phyloP scores from a whole-genome alignment of 2,888 invertebrate species.

The Onchidella celtica region DNA sequence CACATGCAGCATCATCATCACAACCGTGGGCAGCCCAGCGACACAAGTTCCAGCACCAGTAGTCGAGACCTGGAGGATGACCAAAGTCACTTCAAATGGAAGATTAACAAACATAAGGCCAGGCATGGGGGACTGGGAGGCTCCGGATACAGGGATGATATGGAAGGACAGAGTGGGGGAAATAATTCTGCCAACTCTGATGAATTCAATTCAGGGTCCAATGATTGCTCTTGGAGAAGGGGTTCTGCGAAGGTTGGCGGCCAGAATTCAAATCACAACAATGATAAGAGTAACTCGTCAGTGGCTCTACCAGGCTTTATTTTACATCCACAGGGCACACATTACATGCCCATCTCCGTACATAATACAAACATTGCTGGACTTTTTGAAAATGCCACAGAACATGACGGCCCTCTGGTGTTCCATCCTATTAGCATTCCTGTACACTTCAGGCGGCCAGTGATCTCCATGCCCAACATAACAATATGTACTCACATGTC shows the following conservation, averaged over 20 bases:
- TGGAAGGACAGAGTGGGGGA: constrained; percentile 29
- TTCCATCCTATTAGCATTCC: constrained; percentile 78
- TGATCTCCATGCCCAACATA: constrained; percentile 54
- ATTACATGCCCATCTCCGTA: constrained; percentile 89
- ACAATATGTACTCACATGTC: constrained; percentile 45
- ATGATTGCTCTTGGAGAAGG: constrained; percentile 32
- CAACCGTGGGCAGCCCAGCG: constrained; percentile 44
- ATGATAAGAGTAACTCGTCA: constrained; percentile 34
- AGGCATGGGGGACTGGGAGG: neutral
- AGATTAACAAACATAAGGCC: constrained; percentile 36
- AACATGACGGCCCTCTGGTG: constrained; percentile 54
- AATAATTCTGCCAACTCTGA: constrained; percentile 44
- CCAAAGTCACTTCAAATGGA: constrained; percentile 48
- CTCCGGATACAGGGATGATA: constrained; percentile 17
- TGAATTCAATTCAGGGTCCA: constrained; percentile 37
- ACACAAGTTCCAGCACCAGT: constrained; percentile 50
- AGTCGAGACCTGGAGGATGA: constrained; percentile 48
- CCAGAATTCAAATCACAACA: constrained; percentile 25
- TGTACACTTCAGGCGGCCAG: constrained; percentile 73
- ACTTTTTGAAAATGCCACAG: constrained; percentile 50
- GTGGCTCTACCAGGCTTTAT: constrained; percentile 90
- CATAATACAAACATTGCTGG: constrained; percentile 80
- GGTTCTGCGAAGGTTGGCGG: neutral
- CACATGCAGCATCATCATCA: constrained; percentile 45
- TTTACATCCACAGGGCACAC: constrained; percentile 91